Evolutionary conservation across 2,888 invertebrate genomes (phyloP), one percentile per base, ranked within the genome.

Genomic region (Meandrusa payeni): DNA sequence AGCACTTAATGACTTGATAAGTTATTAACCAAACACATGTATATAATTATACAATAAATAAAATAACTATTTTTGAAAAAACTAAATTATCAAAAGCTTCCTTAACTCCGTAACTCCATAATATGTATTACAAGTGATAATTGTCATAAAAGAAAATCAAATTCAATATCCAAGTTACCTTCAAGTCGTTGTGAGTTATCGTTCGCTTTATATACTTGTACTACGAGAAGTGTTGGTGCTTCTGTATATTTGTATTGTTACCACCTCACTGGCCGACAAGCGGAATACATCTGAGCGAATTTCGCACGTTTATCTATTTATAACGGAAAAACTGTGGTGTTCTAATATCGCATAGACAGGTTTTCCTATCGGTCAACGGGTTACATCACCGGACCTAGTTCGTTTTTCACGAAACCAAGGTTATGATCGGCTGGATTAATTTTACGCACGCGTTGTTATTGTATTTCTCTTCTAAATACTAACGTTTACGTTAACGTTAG

Each of bases 291-390:
- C 44, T 44, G 44, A 44, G 22, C 33, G 11, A 13, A 31, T 17
- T 44, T 44, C 27, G 44, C 27, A 20, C 10, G 27, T 28, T 33
- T 44, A 23, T 28, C 44, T 23, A 28, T 17, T 44, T 44, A 44
- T 44, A 44, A 44, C 33, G 12, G 44, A 39, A 44, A 44, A 28
- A 38, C 32, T 44, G 32, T 9, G 17, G 5, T 11, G 19, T 13
- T 17, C 9, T 22, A 27, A 33, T 26, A 39, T 44, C 38, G 33
- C 33, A 27, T 26, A 26, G 27, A 27, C 44, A 13, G 38, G 38
- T 43, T 42, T 37, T 27, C 32, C 33, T 39, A 28, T 44, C 39
- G 22, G 27, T 26, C 31, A 37, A 26, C 7, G 17, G 31, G 20
- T 44, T 27, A 44, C 33, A 27, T 38, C 43, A 39, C 27, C 7